phyloP scores from a whole-genome alignment of 1,140 invertebrate genomes.

The Monomorium pharaonis region DNA sequence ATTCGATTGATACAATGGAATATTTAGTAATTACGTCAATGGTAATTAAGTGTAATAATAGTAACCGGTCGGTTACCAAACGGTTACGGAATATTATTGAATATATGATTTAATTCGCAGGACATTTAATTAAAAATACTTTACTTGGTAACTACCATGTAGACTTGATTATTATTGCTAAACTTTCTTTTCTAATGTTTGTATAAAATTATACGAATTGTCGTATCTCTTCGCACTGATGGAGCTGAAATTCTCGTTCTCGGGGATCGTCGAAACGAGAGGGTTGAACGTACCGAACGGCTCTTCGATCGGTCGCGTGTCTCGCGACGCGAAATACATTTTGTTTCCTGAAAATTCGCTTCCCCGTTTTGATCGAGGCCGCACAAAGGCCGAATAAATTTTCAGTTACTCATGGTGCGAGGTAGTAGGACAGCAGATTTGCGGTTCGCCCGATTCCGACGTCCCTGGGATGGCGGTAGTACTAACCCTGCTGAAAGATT shows the following conservation, averaged over 20 bases:
- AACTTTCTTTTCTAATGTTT: too few relatives aligned
- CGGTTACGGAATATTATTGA: too few relatives aligned
- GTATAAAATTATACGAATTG: background rate
- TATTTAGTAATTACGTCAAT: too few relatives aligned
- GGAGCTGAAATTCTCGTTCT: background rate
- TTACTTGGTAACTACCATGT: too few relatives aligned
- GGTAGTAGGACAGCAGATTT: background rate
- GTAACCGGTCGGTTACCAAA: too few relatives aligned
- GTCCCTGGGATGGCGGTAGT: slow-evolving; percentile 79
- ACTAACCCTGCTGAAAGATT: slow-evolving; percentile 76
- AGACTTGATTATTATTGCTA: too few relatives aligned
- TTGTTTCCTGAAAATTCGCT: background rate
- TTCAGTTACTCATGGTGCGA: background rate
- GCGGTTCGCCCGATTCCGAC: slow-evolving; percentile 73
- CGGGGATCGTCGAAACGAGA: background rate
- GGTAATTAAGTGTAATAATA: too few relatives aligned
- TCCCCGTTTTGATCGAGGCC: background rate
- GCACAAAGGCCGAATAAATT: background rate
- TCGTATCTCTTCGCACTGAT: background rate
- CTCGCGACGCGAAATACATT: background rate
- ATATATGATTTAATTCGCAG: too few relatives aligned
- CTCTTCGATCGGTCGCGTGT: background rate
- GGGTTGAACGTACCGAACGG: background rate
- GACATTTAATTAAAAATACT: too few relatives aligned
- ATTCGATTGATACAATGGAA: too few relatives aligned